Conservation (phyloP, 2,113 vertebrate species). For the Hippocampus zosterae region DNA sequence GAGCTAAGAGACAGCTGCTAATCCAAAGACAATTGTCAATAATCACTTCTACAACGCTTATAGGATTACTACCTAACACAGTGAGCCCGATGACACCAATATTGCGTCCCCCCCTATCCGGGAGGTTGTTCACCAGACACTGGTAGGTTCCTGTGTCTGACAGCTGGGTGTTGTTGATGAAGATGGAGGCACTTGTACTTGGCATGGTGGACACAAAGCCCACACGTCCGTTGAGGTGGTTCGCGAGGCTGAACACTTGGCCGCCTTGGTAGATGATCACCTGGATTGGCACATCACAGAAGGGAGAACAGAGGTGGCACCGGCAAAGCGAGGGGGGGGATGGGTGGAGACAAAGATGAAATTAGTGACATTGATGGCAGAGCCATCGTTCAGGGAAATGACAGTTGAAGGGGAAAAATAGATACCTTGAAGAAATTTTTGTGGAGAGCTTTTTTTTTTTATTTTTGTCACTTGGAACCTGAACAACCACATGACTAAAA, state of each 20-base stretch:
- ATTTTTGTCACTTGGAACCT: background rate
- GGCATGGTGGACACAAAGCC: constrained; percentile 95
- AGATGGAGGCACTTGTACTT: constrained; percentile 97
- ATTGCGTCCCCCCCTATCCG: constrained; percentile 89
- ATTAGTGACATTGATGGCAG: background rate
- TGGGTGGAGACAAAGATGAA: background rate
- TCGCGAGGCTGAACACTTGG: constrained; percentile 90
- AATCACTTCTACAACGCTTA: background rate
- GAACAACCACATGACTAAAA: background rate
- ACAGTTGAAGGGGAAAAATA: no score
- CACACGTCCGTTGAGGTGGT: constrained; percentile 88
- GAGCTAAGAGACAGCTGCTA: no score
- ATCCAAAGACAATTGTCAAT: background rate
- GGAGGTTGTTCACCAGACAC: constrained; percentile 98
- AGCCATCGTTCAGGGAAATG: no score
- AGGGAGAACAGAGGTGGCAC: background rate
- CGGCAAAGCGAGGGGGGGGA: background rate
- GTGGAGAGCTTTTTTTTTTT: no score
- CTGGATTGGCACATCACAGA: constrained; percentile 63
- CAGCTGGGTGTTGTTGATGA: constrained; percentile 98
- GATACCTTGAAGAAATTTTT: no score
- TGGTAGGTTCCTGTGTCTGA: constrained; percentile 98
- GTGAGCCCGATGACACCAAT: constrained; percentile 96
- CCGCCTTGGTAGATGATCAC: constrained; percentile 97
- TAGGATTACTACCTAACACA: constrained; percentile 80